phyloP scores from a whole-genome alignment of 2,113 vertebrate species.

The Leuciscus idus region DNA sequence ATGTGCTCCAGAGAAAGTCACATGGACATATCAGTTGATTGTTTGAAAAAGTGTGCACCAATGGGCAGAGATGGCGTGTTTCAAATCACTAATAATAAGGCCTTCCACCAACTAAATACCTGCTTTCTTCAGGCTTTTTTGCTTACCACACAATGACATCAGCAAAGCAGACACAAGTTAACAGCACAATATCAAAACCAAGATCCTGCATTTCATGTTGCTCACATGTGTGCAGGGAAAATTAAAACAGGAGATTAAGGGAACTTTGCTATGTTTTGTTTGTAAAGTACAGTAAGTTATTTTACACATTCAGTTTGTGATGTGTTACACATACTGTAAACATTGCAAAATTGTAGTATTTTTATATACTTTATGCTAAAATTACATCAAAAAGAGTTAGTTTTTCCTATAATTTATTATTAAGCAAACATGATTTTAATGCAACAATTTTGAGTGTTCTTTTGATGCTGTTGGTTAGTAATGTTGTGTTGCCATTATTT shows the following conservation, averaged over 20 bases:
- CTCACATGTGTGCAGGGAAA: background rate
- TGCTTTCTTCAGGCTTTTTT: background rate
- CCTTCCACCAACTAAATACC: background rate
- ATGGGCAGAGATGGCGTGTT: background rate
- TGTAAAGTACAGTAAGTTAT: background rate
- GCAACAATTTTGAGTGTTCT: background rate
- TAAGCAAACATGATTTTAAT: background rate
- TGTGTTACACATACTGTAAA: background rate
- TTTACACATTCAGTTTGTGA: background rate
- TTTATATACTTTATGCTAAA: background rate
- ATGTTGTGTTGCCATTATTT: background rate
- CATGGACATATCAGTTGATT: conserved; percentile 4
- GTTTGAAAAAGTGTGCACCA: background rate
- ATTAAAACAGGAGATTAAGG: background rate
- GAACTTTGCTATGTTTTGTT: background rate
- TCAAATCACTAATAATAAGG: no score
- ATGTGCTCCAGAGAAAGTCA: background rate
- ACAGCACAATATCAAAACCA: background rate
- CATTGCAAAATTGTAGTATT: background rate
- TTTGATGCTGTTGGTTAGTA: background rate
- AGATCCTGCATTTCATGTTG: background rate
- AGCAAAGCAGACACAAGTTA: background rate
- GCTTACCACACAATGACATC: background rate
- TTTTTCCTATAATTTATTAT: background rate
- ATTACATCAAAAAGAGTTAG: background rate